Evolutionary conservation across 1,140 invertebrate species (phyloP).

Genomic region (Drosophila tristis): DNA sequence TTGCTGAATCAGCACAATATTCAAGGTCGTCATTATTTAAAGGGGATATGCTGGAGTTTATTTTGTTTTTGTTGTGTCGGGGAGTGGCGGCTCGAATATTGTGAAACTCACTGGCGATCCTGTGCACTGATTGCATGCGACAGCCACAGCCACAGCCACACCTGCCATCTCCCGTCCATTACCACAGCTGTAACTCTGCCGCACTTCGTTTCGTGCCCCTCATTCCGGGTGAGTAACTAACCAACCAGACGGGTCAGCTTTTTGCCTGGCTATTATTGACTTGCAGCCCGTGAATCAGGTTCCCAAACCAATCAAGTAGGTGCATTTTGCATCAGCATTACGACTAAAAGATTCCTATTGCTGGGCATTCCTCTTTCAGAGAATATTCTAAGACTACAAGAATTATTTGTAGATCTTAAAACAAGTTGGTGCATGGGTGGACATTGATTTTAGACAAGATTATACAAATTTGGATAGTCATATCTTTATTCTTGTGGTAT

Average conservation of each 20-base stretch:
- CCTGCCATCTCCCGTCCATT: slow-evolving; percentile 8
- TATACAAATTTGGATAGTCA: no score
- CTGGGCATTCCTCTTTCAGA: no score
- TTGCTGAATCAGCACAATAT: slow-evolving; percentile 29
- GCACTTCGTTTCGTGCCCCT: background rate
- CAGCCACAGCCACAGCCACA: background rate
- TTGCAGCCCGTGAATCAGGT: slow-evolving; percentile 56
- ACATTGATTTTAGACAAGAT: no score
- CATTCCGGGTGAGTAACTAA: slow-evolving; percentile 12
- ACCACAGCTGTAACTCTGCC: background rate
- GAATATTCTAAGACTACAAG: no score
- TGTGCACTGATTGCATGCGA: slow-evolving; percentile 20
- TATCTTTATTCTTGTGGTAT: no score
- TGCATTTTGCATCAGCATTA: no score
- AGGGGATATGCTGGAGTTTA: slow-evolving; percentile 1
- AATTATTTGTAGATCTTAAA: no score
- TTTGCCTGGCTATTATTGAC: slow-evolving; percentile 49
- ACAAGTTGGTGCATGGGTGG: no score
- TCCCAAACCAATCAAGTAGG: slow-evolving; percentile 31
- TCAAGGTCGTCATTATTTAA: slow-evolving; percentile 54
- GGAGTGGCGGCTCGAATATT: slow-evolving; percentile 7
- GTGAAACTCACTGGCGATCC: slow-evolving; percentile 59
- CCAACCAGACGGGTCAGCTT: slow-evolving; percentile 64
- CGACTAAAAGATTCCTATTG: no score
- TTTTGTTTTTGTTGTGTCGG: slow-evolving; percentile 1